Percentiles rank a stretch among this genome's conserved stretches.
These are phyloP conservation scores for Numida meleagris DNA, from an alignment of 2,113 vertebrate genomes.

Conservation along the genomic window DNA sequence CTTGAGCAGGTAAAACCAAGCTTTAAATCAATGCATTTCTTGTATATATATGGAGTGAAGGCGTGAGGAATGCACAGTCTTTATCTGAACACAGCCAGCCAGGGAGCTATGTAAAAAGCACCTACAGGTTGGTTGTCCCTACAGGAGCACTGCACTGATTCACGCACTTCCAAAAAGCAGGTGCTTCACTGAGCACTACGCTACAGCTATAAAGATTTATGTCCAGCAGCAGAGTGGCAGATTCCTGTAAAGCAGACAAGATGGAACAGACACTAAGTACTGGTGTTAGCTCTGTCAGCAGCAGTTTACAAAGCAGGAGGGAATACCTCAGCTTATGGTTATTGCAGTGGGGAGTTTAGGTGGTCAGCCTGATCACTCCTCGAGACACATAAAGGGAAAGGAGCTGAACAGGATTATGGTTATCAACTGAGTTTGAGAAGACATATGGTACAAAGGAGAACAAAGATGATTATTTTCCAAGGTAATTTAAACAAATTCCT, in stretches of 20 bases:
- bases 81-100: background rate
- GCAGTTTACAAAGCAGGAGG: background rate
- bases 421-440: background rate
- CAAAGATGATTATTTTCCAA: background rate
- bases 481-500: background rate
- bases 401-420: background rate
- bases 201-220: background rate
- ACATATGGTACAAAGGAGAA: background rate
- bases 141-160: background rate
- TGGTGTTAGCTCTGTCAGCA: background rate
- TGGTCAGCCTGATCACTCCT: background rate
- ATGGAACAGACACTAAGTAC: background rate
- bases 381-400: background rate
- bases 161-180: constrained; percentile 13
- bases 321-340: background rate
- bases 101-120: background rate
- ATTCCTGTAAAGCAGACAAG: constrained; percentile 24
- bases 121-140: background rate
- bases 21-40: background rate
- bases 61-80: background rate
- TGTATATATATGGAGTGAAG: background rate
- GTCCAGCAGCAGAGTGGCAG: background rate
- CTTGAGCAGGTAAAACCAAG: background rate
- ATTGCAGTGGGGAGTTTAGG: background rate
- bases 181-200: background rate